Evolutionary conservation across 2,797 vertebrate species (phyloP).

Genomic region (Schizopygopsis pylzovi): DNA sequence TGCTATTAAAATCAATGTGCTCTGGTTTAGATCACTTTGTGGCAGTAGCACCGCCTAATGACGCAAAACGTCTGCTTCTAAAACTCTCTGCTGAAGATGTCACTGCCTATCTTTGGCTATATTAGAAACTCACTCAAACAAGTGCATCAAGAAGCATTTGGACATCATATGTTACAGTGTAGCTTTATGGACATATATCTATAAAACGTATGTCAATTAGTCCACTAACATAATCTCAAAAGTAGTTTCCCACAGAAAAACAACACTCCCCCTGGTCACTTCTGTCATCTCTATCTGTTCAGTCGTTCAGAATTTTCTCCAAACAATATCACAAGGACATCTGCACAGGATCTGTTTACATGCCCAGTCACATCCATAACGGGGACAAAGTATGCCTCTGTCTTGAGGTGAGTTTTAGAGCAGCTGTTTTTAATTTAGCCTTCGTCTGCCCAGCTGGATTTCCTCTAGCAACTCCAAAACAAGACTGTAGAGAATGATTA

Average conservation of each 20-base stretch:
- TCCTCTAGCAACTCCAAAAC: constrained; percentile 23
- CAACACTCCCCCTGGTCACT: neutral
- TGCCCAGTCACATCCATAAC: constrained; percentile 54
- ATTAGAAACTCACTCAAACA: neutral
- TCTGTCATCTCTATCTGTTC: neutral
- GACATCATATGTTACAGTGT: neutral
- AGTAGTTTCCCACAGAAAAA: neutral
- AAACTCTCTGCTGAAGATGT: constrained; percentile 21
- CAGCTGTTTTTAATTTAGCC: constrained; percentile 73
- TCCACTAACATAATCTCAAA: neutral
- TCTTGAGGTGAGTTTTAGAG: constrained; percentile 51
- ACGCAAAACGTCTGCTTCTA: neutral
- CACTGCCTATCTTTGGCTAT: neutral
- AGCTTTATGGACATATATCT: neutral
- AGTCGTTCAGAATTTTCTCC: neutral
- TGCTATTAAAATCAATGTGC: neutral
- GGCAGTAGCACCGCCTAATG: constrained; percentile 18
- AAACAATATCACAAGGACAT: constrained; percentile 35
- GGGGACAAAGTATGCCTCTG: constrained; percentile 51
- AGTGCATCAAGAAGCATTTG: neutral
- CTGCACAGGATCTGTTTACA: constrained; percentile 51
- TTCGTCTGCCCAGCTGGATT: constrained; percentile 25
- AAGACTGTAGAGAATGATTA: constrained; percentile 18
- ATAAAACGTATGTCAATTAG: neutral
- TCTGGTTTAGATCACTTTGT: constrained; percentile 24